These are phyloP conservation scores for Crotalus viridis DNA, from an alignment of 2,113 vertebrate species.

Conservation along the genomic window DNA sequence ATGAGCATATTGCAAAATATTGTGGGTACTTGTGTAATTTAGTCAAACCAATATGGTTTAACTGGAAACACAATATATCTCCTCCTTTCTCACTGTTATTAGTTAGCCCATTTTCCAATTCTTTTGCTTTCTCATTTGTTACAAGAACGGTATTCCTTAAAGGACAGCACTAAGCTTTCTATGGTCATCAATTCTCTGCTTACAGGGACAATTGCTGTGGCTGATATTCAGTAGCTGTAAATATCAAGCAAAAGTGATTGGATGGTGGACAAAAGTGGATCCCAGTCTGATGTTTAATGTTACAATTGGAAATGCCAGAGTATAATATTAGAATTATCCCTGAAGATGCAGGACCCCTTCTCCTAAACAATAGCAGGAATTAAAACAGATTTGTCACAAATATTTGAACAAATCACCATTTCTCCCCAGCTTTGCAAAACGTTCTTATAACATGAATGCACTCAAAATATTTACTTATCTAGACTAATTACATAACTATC, in stretches of 20 bases:
- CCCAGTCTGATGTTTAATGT: neutral
- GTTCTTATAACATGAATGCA: neutral
- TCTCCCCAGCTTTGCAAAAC: neutral
- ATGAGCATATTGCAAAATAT: constrained; percentile 9
- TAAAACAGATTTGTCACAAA: neutral
- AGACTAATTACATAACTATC: neutral
- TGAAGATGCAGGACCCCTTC: neutral
- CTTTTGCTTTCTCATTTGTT: neutral
- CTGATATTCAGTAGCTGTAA: neutral
- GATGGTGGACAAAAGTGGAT: neutral
- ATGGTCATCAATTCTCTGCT: neutral
- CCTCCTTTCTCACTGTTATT: neutral
- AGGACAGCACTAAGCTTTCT: neutral
- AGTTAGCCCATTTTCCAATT: neutral
- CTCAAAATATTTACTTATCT: neutral
- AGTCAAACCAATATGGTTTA: neutral
- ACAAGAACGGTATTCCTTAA: neutral
- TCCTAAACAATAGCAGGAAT: neutral
- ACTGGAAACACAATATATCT: neutral
- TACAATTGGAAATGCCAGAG: neutral
- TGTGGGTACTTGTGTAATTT: constrained; percentile 26
- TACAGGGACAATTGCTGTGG: neutral
- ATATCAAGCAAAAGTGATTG: neutral
- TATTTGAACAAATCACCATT: neutral
- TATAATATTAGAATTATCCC: neutral